Evolutionary conservation across 2,797 vertebrate genomes (phyloP).

Genomic region (Gastrophryne carolinensis): DNA sequence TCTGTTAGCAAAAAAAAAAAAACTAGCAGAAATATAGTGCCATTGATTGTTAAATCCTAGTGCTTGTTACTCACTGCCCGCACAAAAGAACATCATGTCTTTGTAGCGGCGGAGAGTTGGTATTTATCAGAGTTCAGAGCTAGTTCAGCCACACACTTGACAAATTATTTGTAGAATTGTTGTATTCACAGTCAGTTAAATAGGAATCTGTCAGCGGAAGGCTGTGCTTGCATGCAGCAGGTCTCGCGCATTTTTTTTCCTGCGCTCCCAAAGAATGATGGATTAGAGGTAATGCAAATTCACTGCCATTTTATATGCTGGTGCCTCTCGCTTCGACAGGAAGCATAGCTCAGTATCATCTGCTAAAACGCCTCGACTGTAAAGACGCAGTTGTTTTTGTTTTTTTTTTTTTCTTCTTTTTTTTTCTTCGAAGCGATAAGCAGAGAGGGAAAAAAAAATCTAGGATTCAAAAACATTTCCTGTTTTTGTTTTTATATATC

Average conservation of each 20-base stretch:
- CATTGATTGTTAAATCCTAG: slow-evolving; percentile 71
- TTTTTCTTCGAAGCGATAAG: slow-evolving; percentile 57
- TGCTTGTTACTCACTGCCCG: slow-evolving; percentile 65
- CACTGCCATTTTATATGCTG: slow-evolving; percentile 97
- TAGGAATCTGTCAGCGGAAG: slow-evolving; percentile 95
- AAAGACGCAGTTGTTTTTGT: slow-evolving; percentile 60
- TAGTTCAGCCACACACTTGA: slow-evolving; percentile 94
- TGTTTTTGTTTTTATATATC: slow-evolving; percentile 56
- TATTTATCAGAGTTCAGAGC: slow-evolving; percentile 90
- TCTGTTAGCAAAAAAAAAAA: slow-evolving; percentile 63
- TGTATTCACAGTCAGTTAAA: slow-evolving; percentile 99
- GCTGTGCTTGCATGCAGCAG: slow-evolving; percentile 79
- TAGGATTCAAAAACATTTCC: slow-evolving; percentile 59
- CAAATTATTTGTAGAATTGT: slow-evolving; percentile 99
- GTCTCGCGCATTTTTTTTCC: slow-evolving; percentile 77
- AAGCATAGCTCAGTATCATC: slow-evolving; percentile 96
- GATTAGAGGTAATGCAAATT: slow-evolving; percentile 98
- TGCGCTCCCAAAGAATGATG: slow-evolving; percentile 85
- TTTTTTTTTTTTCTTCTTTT: not conserved
- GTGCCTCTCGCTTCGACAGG: slow-evolving; percentile 81
- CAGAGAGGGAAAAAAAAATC: slow-evolving; percentile 59
- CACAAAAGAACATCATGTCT: slow-evolving; percentile 64
- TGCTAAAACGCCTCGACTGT: slow-evolving; percentile 88
- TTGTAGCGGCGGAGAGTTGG: slow-evolving; percentile 70
- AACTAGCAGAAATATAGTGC: slow-evolving; percentile 70